Percentiles rank a stretch among this genome's conserved stretches.
phyloP scores from a whole-genome alignment of 2,888 invertebrate species.

The Poecilus cupreus region DNA sequence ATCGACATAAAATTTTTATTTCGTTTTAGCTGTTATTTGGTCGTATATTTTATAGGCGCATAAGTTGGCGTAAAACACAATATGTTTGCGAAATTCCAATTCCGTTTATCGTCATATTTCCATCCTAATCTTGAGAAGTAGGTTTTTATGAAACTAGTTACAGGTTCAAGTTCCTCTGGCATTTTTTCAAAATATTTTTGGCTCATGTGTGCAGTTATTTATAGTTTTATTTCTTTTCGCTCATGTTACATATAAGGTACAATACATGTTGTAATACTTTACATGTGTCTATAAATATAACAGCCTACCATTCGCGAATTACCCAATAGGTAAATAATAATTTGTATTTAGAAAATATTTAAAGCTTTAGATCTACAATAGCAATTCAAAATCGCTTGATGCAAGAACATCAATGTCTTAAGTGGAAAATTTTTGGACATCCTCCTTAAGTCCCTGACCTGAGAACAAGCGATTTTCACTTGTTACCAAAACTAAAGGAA shows the following conservation, averaged over 20 bases:
- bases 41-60: not conserved
- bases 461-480: too few species aligned
- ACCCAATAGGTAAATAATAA: too few species aligned
- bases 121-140: not conserved
- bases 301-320: too few species aligned
- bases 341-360: too few species aligned
- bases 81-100: not conserved
- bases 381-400: too few species aligned
- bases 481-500: too few species aligned
- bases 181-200: slow-evolving; percentile 32
- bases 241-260: not conserved
- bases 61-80: not conserved
- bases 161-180: slow-evolving; percentile 39
- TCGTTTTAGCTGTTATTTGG: not conserved
- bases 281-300: not conserved
- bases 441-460: too few species aligned
- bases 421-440: too few species aligned
- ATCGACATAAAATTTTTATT: not conserved
- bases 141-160: slow-evolving; percentile 20
- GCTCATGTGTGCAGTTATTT: not conserved
- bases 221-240: not conserved
- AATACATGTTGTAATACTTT: not conserved
- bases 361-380: too few species aligned
- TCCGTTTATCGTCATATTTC: not conserved
- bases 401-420: too few species aligned